Conservation (phyloP, 2,797 vertebrate genomes). For the Anableps anableps region DNA sequence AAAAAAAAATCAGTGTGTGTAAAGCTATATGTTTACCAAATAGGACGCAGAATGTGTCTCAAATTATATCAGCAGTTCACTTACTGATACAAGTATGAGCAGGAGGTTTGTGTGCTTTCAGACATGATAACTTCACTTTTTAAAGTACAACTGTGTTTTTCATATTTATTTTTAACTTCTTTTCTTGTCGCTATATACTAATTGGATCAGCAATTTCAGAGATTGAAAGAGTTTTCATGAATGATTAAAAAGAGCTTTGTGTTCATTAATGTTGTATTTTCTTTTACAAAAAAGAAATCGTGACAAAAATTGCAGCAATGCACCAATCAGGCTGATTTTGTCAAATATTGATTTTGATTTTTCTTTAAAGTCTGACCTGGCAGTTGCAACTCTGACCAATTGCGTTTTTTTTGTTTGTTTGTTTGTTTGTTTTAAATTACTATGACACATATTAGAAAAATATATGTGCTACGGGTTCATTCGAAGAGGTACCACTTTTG, state of each 20-base stretch:
- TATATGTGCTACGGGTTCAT: neutral
- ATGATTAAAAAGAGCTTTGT: neutral
- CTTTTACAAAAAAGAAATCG: neutral
- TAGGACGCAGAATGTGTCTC: constrained; percentile 16
- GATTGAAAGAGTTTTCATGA: neutral
- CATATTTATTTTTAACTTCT: neutral
- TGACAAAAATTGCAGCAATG: neutral
- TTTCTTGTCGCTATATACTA: constrained; percentile 7
- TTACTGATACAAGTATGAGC: constrained; percentile 4
- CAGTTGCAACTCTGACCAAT: neutral
- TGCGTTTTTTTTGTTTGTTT: neutral
- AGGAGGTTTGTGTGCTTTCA: constrained; percentile 6
- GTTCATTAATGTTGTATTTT: neutral
- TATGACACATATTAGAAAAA: neutral
- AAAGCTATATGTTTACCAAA: constrained; percentile 26
- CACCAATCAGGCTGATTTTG: neutral
- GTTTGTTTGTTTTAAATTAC: neutral
- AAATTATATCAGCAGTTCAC: neutral
- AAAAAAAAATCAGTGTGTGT: constrained; percentile 7
- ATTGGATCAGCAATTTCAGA: constrained; percentile 23
- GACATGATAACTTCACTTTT: neutral
- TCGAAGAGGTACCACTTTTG: no score
- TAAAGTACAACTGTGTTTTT: neutral
- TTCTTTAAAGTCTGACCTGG: neutral
- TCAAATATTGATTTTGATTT: neutral